Base-by-base conservation (phyloP, 2,888 invertebrate species). In the Dione vanillae region DNA sequence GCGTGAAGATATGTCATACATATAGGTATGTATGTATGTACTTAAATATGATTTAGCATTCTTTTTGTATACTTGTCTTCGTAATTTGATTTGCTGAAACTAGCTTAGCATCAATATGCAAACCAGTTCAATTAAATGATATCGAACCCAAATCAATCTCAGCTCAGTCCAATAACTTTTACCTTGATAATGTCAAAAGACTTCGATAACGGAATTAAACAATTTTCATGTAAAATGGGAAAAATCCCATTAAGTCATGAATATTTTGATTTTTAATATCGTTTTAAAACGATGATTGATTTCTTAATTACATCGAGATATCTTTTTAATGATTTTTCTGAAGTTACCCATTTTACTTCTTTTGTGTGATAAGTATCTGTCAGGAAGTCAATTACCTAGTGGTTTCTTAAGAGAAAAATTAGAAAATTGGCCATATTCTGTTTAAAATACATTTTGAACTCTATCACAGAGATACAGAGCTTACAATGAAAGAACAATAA, bases 321-420 rank as follows among this genome's bases (percentile, higher is more conserved):
- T 69, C 52, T 69, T 61, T 71, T 69, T 64, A 65, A 69, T 52
- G 20, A 67, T 69, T 67, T 58, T 70, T 68, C 67, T 65, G 43
- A 27, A 61, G 61, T 56, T n/a, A n/a, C 41, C 43, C 65, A 14
- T 35, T 37, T 56, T 62, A 37, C 62, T 49, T 72, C 62, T 56
- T 74, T 66, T 72, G 54, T 58, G 58, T 61, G 59, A 41, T 70
- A 72, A 70, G 67, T 72, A 74, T 72, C 67, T 65, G 64, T 41
- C 41, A 0, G 45, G 47, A 65, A 67, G 69, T 72, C 72, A 70
- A 67, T 74, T 70, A 74, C 40, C 16, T 37, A 37, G 64, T 61
- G 59, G 27, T 41, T 59, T 70, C 47, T 72, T 72, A 70, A 65
- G 62, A 70, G 69, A 61, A 64, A 69, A 66, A 70, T 69, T 71